These are phyloP conservation scores for Cirrhinus mrigala DNA, from an alignment of 2,797 vertebrate genomes.

Conservation along the genomic window DNA sequence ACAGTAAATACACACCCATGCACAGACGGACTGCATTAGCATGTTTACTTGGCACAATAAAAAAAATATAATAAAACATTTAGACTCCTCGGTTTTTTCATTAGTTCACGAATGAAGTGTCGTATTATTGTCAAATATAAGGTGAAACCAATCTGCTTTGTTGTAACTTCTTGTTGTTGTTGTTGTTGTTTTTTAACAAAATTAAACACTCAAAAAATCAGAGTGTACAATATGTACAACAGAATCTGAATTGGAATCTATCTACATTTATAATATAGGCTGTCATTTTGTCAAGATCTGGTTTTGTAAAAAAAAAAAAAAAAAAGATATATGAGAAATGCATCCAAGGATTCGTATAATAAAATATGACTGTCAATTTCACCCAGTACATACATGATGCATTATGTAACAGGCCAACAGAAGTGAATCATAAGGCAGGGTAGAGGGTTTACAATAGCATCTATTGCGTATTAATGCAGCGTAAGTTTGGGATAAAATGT, in stretches of 20 bases:
- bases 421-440: constrained; percentile 51
- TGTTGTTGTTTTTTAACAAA: not conserved
- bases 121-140: not conserved
- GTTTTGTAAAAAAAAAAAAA: not conserved
- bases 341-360: not conserved
- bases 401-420: not conserved
- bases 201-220: not conserved
- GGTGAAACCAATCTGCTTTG: not conserved
- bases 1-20: not conserved
- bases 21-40: not conserved
- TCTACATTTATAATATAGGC: not conserved
- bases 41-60: not conserved
- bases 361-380: not conserved
- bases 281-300: not conserved
- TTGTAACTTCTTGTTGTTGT: not conserved
- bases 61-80: not conserved
- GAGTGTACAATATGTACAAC: not conserved
- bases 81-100: not conserved
- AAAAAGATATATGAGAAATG: not conserved
- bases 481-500: constrained; percentile 69
- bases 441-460: constrained; percentile 68
- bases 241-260: not conserved
- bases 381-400: not conserved
- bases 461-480: constrained; percentile 70
- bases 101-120: not conserved